phyloP scores from a whole-genome alignment of 2,113 vertebrate species.

The Xenopus laevis region DNA sequence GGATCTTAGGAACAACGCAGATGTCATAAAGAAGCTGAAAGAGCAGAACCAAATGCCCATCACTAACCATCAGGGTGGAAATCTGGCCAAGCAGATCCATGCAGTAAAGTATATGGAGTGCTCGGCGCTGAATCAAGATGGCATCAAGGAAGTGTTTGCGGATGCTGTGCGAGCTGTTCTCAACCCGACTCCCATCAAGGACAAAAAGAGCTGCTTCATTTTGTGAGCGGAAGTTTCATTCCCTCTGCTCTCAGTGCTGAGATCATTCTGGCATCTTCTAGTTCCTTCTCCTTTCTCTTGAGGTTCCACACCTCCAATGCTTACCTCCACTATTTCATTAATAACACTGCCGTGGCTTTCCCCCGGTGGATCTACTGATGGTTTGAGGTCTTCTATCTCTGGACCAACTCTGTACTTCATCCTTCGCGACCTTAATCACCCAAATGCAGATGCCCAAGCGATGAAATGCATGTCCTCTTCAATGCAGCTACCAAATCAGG shows the following conservation, averaged over 20 bases:
- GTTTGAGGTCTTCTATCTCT: no score
- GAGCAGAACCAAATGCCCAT: conserved; percentile 86
- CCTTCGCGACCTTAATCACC: no score
- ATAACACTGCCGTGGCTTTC: background rate
- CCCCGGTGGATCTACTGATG: background rate
- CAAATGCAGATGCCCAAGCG: no score
- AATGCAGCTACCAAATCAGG: no score
- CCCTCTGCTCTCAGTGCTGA: background rate
- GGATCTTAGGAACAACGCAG: conserved; percentile 80
- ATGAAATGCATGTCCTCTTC: no score
- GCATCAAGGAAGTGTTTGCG: conserved; percentile 88
- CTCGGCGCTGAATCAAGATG: conserved; percentile 89
- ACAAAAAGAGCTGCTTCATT: conserved; percentile 76
- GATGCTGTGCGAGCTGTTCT: conserved; percentile 84
- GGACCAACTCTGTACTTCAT: no score
- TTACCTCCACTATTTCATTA: background rate
- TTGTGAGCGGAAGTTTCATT: conserved; percentile 62
- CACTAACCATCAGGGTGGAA: conserved; percentile 78
- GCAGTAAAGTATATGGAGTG: conserved; percentile 91
- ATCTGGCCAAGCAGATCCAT: conserved; percentile 84
- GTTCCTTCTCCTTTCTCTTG: background rate
- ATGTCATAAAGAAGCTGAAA: conserved; percentile 83
- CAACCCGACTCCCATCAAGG: conserved; percentile 71
- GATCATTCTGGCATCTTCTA: background rate
- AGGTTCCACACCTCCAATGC: background rate